Evolutionary conservation across 1,140 invertebrate genomes (phyloP).

Genomic region (Drosophila baimaii): DNA sequence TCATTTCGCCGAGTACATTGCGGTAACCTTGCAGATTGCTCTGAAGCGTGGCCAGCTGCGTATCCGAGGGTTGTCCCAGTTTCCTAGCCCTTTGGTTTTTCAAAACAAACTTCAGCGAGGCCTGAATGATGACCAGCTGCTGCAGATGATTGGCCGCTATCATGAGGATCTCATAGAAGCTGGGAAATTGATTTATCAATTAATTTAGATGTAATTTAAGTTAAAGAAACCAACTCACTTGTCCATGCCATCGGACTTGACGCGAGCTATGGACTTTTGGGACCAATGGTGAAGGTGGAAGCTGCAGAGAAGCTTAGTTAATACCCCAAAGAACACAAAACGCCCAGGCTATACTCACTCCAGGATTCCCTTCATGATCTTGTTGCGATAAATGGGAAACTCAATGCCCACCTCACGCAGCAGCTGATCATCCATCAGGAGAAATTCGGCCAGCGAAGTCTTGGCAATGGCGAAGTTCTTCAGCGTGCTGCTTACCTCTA

Average conservation of each 20-base stretch:
- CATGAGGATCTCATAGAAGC: conserved; percentile 81
- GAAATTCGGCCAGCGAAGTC: conserved; percentile 83
- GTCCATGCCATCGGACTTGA: conserved; percentile 61
- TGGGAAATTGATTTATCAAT: conserved; percentile 11
- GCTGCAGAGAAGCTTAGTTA: conserved; percentile 21
- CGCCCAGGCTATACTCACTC: conserved; percentile 67
- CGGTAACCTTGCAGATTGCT: conserved; percentile 58
- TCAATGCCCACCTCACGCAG: conserved; percentile 78
- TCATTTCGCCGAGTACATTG: conserved; percentile 54
- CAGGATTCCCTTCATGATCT: conserved; percentile 84
- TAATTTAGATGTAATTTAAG: no score
- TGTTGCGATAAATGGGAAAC: conserved; percentile 84
- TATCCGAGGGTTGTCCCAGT: conserved; percentile 50
- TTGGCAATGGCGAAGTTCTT: conserved; percentile 79
- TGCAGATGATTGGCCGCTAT: conserved; percentile 78
- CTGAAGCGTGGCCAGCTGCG: conserved; percentile 47
- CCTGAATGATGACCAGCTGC: conserved; percentile 74
- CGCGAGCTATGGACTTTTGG: conserved; percentile 65
- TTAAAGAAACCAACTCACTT: conserved; percentile 49
- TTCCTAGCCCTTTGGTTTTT: conserved; percentile 41
- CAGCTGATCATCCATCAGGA: conserved; percentile 81
- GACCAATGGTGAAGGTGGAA: conserved; percentile 82
- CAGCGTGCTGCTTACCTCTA: conserved; percentile 75
- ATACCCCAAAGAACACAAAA: background rate
- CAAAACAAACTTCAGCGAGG: conserved; percentile 66